Base-by-base conservation (phyloP, 2,797 vertebrate genomes). In the Malurus splendens region DNA sequence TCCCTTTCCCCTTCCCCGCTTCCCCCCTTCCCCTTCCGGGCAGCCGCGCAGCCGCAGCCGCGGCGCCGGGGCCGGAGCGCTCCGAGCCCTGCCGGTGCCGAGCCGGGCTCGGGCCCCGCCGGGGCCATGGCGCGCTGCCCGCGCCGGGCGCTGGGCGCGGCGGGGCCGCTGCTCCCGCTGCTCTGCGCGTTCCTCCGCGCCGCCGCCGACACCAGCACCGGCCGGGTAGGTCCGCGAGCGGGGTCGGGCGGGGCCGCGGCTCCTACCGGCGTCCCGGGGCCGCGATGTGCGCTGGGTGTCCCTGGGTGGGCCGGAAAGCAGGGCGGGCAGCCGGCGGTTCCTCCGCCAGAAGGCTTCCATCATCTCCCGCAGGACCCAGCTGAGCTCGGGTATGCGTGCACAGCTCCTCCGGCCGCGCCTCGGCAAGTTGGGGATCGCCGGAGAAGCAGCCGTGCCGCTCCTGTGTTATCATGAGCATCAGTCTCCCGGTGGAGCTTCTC, bases 101-200 rank as follows among this genome's bases (percentile, higher is more conserved):
- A n/a, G 18, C 18, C 30, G 50, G 50, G 54, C 14, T 22, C 32
- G 30, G 33, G 54, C 20, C n/a, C 52, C n/a, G 20, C n/a, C 12
- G 20, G 54, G 54, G 87, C 81, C 81, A 89, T 89, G 87, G 81
- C 68, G 68, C 62, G 30, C 32, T 51, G 73, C 60, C 72, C 65
- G 64, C 33, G 80, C 44, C 32, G 61, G 61, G 74, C 48, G 74
- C 61, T 79, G 62, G 30, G 50, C 24, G 62, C 62, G 30, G 62
- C 75, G 75, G 79, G 89, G 19, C 54, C 90, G 17, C 61, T 87
- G 71, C 61, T 93, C 56, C 76, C 84, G 80, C 84, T 88, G 67
- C 62, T 93, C 44, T 91, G 89, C 45, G 73, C 86, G 8, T 50
- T 93, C 74, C 70, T 93, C 78, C 86, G 82, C 65, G 88, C 86